A percentile compares a stretch with the other conserved stretches of the same genome.
Evolutionary conservation across 2,888 invertebrate species (phyloP).

Genomic region (Eugnorisma glareosa): DNA sequence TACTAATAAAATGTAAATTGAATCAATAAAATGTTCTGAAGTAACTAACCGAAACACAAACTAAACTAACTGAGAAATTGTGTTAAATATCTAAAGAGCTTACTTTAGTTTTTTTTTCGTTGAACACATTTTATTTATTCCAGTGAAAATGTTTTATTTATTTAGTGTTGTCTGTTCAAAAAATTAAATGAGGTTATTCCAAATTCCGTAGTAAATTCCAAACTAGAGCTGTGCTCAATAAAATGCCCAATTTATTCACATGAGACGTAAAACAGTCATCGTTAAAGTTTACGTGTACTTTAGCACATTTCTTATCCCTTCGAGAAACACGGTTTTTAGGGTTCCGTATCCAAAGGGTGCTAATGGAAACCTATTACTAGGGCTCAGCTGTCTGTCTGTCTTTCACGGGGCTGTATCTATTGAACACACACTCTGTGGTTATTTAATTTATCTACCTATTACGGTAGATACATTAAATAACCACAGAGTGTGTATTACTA

Average conservation of each 20-base stretch:
- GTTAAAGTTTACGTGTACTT: conserved; percentile 52
- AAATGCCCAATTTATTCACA: conserved; percentile 54
- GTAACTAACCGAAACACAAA: not conserved
- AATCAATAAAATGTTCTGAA: not conserved
- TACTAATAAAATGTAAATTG: not conserved
- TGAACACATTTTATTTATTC: not conserved
- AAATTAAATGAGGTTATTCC: conserved; percentile 33
- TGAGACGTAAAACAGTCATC: conserved; percentile 46
- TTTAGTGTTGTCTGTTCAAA: conserved; percentile 13
- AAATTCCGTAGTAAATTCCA: conserved; percentile 39
- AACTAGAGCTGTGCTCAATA: conserved; percentile 41
- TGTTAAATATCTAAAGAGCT: not conserved
- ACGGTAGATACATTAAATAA: not conserved
- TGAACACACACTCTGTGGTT: too few species aligned
- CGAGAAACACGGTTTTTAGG: conserved; percentile 31
- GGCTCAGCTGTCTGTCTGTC: not conserved
- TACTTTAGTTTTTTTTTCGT: not conserved
- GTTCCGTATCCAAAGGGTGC: not conserved
- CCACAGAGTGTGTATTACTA: not conserved
- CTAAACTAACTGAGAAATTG: not conserved
- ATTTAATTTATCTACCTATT: too few species aligned
- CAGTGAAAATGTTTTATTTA: not conserved
- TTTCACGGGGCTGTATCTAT: not conserved
- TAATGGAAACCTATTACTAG: not conserved
- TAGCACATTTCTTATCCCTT: conserved; percentile 45